Evolutionary conservation across 2,888 invertebrate species (phyloP).

Genomic region (Drosophila multiciliata): DNA sequence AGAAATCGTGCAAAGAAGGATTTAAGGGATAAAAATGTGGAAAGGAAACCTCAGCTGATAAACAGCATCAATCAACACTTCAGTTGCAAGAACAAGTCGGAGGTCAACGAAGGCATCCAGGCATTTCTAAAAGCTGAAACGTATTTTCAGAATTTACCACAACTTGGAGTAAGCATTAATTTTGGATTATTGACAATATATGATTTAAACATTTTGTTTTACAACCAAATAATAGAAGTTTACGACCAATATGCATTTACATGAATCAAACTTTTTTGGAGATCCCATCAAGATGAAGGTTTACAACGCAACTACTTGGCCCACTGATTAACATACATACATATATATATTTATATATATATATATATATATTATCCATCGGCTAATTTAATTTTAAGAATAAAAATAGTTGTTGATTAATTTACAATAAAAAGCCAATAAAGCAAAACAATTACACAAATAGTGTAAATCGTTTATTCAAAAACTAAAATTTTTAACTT

Average conservation of each 20-base stretch:
- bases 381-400: neutral
- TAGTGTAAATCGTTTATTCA: neutral
- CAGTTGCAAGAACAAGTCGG: slow-evolving; percentile 35
- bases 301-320: slow-evolving; percentile 58
- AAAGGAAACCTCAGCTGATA: no score
- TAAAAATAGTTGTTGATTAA: slow-evolving; percentile 12
- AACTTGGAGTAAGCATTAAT: slow-evolving; percentile 34
- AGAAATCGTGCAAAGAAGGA: neutral
- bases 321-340: slow-evolving; percentile 3
- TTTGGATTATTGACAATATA: neutral
- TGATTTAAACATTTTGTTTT: no score
- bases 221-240: slow-evolving; percentile 29
- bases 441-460: slow-evolving; percentile 7
- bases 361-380: neutral
- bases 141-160: neutral
- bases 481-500: neutral
- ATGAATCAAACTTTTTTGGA: slow-evolving; percentile 56
- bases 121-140: slow-evolving; percentile 60
- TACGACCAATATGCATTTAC: slow-evolving; percentile 44
- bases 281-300: slow-evolving; percentile 48
- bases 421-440: slow-evolving; percentile 2
- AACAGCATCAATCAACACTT: slow-evolving; percentile 59
- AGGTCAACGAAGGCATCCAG: slow-evolving; percentile 64
- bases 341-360: no score
- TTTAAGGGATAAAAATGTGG: neutral